Conservation (phyloP, 2,113 vertebrate species). For the Balaenoptera acutorostrata region DNA sequence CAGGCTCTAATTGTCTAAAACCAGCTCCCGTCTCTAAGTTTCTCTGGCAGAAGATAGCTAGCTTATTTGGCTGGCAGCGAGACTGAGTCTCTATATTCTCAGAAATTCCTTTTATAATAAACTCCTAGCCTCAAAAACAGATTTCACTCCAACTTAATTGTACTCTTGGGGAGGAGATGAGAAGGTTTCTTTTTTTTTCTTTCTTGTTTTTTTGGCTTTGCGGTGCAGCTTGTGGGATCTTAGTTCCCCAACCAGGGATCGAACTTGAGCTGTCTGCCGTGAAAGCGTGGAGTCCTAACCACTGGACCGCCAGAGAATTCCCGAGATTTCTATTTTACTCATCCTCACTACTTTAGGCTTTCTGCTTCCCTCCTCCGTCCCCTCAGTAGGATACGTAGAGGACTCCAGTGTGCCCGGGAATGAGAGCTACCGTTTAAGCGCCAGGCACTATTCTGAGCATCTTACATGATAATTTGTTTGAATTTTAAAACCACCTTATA, state of each 20-base stretch:
- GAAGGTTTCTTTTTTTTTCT: not conserved
- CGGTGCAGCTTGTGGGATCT: too few species aligned
- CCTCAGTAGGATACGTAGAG: too few species aligned
- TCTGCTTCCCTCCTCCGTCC: not conserved
- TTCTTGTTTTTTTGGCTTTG: too few species aligned
- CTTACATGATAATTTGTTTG: not conserved
- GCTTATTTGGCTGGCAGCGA: not conserved
- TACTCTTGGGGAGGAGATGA: not conserved
- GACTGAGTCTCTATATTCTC: not conserved
- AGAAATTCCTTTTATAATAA: not conserved
- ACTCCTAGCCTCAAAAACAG: not conserved
- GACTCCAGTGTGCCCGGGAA: not conserved
- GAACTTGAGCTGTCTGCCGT: too few species aligned
- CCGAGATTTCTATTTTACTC: not conserved
- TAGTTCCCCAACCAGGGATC: too few species aligned
- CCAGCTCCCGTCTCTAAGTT: not conserved
- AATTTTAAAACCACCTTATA: not conserved
- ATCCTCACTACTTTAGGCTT: not conserved
- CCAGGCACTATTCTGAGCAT: not conserved
- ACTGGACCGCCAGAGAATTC: too few species aligned
- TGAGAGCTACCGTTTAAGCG: not conserved
- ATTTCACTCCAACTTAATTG: not conserved
- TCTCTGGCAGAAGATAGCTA: not conserved
- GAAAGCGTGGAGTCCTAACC: too few species aligned
- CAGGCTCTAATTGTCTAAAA: rapidly evolving